A percentile compares a stretch with the other conserved stretches of the same genome.
phyloP scores from a whole-genome alignment of 2,888 invertebrate genomes.

The Rhodophaea formosa region DNA sequence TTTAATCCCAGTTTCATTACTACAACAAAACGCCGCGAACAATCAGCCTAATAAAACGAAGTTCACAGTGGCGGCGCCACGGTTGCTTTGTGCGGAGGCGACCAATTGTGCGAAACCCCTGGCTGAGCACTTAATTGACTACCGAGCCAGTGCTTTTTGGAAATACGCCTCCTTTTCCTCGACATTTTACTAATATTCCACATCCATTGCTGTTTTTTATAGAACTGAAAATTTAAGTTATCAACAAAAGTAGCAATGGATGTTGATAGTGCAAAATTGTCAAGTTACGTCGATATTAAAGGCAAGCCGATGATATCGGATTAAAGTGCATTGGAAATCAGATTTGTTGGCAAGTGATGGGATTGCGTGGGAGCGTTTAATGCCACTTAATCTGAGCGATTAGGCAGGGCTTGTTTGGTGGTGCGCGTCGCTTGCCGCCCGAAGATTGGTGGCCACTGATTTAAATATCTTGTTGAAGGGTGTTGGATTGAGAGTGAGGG shows the following conservation, averaged over 20 bases:
- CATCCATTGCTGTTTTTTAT: slow-evolving; percentile 38
- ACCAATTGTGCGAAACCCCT: slow-evolving; percentile 78
- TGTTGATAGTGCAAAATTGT: slow-evolving; percentile 20
- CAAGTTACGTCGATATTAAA: slow-evolving; percentile 32
- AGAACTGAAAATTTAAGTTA: neutral
- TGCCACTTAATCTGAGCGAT: slow-evolving; percentile 67
- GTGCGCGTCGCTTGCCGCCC: slow-evolving; percentile 42
- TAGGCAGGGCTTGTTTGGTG: slow-evolving; percentile 50
- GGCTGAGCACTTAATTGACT: slow-evolving; percentile 80
- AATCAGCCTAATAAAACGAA: slow-evolving; percentile 65
- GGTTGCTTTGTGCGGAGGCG: slow-evolving; percentile 73
- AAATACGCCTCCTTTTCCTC: slow-evolving; percentile 34
- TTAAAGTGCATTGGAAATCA: slow-evolving; percentile 75
- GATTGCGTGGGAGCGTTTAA: slow-evolving; percentile 67
- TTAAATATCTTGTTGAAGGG: slow-evolving; percentile 33
- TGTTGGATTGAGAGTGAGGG: slow-evolving; percentile 43
- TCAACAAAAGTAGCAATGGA: slow-evolving; percentile 34
- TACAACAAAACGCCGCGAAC: slow-evolving; percentile 55
- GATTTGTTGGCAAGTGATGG: slow-evolving; percentile 73
- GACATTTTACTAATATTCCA: slow-evolving; percentile 19
- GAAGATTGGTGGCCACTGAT: slow-evolving; percentile 41
- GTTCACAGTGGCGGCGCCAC: slow-evolving; percentile 55
- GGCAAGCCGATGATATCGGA: slow-evolving; percentile 51
- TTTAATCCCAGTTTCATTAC: slow-evolving; percentile 33
- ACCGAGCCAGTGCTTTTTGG: slow-evolving; percentile 65